Conservation (phyloP, 2,113 vertebrate species). For the Bos indicus region DNA sequence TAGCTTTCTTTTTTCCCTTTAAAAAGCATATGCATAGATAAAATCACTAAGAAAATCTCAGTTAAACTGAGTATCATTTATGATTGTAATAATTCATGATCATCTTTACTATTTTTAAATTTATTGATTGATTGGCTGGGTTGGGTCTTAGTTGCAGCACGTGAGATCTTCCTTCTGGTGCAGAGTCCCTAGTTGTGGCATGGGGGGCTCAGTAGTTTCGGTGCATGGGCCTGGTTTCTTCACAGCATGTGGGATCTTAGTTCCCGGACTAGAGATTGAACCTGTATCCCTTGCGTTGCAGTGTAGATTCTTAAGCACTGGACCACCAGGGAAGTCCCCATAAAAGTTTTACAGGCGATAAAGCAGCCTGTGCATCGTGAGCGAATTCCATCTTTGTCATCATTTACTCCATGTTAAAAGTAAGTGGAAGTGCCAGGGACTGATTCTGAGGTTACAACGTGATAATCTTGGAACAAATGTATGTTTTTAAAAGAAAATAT, state of each 20-base stretch:
- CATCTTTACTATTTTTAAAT: background rate
- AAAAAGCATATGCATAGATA: background rate
- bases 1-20: background rate
- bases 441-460: background rate
- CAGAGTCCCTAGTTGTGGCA: background rate
- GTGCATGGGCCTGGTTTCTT: background rate
- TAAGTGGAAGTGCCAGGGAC: background rate
- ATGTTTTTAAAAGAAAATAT: background rate
- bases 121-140: background rate
- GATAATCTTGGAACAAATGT: background rate
- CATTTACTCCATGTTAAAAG: background rate
- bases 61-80: background rate
- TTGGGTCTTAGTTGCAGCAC: background rate
- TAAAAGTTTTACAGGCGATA: background rate
- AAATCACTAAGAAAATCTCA: background rate
- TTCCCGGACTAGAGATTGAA: background rate
- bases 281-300: background rate
- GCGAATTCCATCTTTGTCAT: background rate
- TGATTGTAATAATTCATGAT: background rate
- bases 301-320: background rate
- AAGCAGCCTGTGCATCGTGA: background rate
- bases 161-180: background rate
- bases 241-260: background rate
- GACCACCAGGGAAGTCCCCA: background rate
- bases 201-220: rapidly evolving